phyloP scores from a whole-genome alignment of 35 echinoderm and acorn worm species.

The Acanthaster planci region DNA sequence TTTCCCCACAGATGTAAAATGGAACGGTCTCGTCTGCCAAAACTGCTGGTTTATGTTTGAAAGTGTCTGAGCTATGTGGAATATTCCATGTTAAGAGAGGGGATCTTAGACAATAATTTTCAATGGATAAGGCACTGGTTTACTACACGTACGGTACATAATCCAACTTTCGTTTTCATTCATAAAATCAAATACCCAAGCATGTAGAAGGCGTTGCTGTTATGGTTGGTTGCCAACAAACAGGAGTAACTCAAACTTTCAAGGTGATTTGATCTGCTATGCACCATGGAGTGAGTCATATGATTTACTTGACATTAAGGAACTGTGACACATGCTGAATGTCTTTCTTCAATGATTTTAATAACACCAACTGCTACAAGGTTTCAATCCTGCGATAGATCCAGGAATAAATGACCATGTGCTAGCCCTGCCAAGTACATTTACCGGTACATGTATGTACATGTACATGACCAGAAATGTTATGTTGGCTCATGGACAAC shows the following conservation, averaged over 20 bases:
- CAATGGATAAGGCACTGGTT: background rate
- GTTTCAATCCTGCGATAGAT: no score
- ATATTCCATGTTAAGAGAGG: background rate
- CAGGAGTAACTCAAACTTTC: no score
- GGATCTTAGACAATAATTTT: background rate
- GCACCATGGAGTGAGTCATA: background rate
- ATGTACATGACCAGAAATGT: no score
- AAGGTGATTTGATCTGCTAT: background rate
- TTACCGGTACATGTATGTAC: no score
- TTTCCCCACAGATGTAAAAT: background rate
- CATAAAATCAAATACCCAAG: background rate
- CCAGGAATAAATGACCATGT: no score
- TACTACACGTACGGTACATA: background rate
- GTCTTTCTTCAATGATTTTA: no score
- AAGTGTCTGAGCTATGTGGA: background rate
- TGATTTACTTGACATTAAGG: background rate
- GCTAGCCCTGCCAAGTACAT: no score
- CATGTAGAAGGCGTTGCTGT: background rate
- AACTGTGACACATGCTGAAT: no score
- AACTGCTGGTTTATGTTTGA: background rate
- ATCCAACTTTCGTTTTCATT: constrained; percentile 21
- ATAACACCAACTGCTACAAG: no score
- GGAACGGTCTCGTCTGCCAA: background rate
- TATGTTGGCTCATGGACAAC: no score
- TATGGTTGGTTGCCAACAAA: background rate